A percentile compares a stretch with the other conserved stretches of the same genome.
Conservation (phyloP, 2,888 invertebrate species). For the Lasius platythorax region DNA sequence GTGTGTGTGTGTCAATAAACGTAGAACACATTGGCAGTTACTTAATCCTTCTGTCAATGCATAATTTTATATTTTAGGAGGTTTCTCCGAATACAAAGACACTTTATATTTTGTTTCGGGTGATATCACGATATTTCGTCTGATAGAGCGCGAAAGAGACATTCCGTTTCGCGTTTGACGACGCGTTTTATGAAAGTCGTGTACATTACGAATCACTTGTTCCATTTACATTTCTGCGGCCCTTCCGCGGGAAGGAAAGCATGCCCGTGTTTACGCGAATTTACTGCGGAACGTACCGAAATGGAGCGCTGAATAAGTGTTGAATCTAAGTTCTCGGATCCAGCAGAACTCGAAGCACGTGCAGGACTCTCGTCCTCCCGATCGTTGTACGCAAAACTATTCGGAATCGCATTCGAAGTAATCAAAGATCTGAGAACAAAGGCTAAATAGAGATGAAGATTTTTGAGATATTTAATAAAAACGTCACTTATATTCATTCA, state of each 20-base stretch:
- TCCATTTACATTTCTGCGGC: constrained; percentile 37
- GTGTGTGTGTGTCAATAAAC: constrained; percentile 12
- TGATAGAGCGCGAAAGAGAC: constrained; percentile 8
- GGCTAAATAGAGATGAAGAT: background rate
- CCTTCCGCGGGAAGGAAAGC: background rate
- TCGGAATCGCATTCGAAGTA: constrained; percentile 17
- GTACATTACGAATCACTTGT: constrained; percentile 30
- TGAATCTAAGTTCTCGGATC: constrained; percentile 37
- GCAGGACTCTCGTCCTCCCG: background rate
- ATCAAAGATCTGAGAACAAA: constrained; percentile 13
- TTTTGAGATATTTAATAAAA: background rate
- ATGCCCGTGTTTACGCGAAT: constrained; percentile 14
- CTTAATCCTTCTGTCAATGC: background rate
- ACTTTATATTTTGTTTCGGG: no score
- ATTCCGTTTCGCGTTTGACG: constrained; percentile 2
- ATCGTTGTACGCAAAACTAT: constrained; percentile 19
- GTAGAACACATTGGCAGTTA: constrained; percentile 16
- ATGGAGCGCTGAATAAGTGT: constrained; percentile 32
- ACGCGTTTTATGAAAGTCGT: constrained; percentile 12
- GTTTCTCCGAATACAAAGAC: no score
- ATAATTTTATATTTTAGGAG: no score
- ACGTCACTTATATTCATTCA: background rate
- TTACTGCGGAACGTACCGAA: constrained; percentile 12
- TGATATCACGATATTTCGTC: constrained; percentile 23
- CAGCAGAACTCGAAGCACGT: constrained; percentile 36